phyloP scores from a whole-genome alignment of 2,113 vertebrate species.

The Phrynocephalus versicolor region DNA sequence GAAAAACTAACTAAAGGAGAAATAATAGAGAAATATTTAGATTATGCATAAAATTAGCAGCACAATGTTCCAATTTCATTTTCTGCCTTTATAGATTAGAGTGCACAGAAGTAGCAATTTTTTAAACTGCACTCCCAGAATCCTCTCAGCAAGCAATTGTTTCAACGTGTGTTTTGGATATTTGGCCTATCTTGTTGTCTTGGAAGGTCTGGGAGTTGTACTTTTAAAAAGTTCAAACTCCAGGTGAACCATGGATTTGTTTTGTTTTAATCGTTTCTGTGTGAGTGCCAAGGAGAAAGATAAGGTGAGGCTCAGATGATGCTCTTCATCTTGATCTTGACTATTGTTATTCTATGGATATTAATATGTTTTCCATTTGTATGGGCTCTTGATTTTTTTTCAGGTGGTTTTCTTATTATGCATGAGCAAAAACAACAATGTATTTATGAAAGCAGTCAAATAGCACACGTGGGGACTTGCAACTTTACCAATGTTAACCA shows the following conservation, averaged over 20 bases:
- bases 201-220: too few relatives aligned
- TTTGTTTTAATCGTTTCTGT: background rate
- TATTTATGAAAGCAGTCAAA: constrained; percentile 66
- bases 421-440: constrained; percentile 79
- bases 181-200: too few relatives aligned
- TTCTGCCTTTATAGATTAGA: background rate
- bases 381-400: constrained; percentile 70
- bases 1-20: background rate
- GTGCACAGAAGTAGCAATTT: too few relatives aligned
- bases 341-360: constrained; percentile 16
- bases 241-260: background rate
- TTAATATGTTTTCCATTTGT: constrained; percentile 21
- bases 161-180: too few relatives aligned
- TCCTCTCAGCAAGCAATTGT: too few relatives aligned
- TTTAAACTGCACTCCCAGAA: too few relatives aligned
- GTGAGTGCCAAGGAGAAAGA: background rate
- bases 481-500: constrained; percentile 74
- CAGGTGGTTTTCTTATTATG: constrained; percentile 86
- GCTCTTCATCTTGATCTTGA: background rate
- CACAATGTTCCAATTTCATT: background rate
- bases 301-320: background rate
- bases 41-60: constrained; percentile 9
- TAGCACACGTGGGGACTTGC: constrained; percentile 76
- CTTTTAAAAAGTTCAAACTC: too few relatives aligned
- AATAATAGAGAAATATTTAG: background rate